Evolutionary conservation across 2,113 vertebrate genomes (phyloP), one percentile per base, ranked within the genome.

Genomic region (Neotoma lepida): DNA sequence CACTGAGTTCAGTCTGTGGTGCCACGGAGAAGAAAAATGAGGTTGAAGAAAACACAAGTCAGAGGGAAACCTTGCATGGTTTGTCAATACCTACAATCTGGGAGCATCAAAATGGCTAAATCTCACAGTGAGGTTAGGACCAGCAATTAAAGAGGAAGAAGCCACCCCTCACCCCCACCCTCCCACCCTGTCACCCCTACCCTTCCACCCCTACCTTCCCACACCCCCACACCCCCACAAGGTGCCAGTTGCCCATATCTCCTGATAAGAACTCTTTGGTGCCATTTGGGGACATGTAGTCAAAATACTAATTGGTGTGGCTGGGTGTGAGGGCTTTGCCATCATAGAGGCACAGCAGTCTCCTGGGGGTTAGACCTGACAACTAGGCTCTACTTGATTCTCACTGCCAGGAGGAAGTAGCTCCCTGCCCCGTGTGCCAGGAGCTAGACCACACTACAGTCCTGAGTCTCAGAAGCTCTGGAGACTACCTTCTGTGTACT

Each of bases 211-310:
- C 58, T 6, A 61, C 20, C 49, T 10, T 51, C 49, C 49, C 49
- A 51, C 49, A 51, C 49, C 10, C 54, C 22, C 35, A 5, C 33
- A 13, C 28, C 35, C 15, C 10, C 30, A 12, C 35, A 41, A 44
- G 30, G 26, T 18, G 15, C 46, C 46, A 18, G 0, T 7, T 1
- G 28, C n/a, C 49, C 12, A 0, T n/a, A 12, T 22, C 58, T 73
- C 33, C n/a, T 22, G 7, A 41, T 64, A 8, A 66, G 22, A 86
- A 22, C 17, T 15, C 3, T 3, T 30, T 9, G 51, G 5, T 22
- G 71, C 15, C 20, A 24, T 70, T 44, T 22, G 13, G 44, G 51
- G 18, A 1, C 20, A 15, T 46, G 17, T 0, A 33, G 26, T 58
- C 80, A 63, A 49, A 76, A 28, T 4, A n/a, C 6, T 66, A 41